Conservation (phyloP, 2,888 invertebrate species). For the Thereva unica region DNA sequence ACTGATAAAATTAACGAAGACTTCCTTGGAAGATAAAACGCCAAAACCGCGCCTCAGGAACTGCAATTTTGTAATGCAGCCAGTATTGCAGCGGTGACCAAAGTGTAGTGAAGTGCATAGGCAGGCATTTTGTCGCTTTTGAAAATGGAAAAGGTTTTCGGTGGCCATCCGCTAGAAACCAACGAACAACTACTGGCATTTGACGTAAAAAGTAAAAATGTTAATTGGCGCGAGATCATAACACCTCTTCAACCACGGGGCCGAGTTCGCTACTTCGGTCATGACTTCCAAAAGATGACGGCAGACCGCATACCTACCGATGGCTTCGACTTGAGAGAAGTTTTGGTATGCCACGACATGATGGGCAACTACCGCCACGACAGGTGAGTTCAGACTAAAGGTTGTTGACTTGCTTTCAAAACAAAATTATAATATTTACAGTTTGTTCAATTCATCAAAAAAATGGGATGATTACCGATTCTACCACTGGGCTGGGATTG, state of each 20-base stretch:
- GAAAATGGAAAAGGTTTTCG: too few relatives aligned
- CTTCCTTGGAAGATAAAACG: too few relatives aligned
- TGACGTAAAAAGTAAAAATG: slow-evolving; percentile 49
- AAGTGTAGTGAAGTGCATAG: too few relatives aligned
- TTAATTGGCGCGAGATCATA: slow-evolving; percentile 52
- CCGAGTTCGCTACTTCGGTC: slow-evolving; percentile 47
- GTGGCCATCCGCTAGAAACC: slow-evolving; percentile 47
- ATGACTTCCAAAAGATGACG: slow-evolving; percentile 49
- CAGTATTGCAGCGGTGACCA: too few relatives aligned
- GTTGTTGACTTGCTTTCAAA: too few relatives aligned
- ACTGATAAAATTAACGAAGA: too few relatives aligned
- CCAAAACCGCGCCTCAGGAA: too few relatives aligned
- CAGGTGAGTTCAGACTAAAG: slow-evolving; percentile 62
- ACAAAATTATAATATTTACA: slow-evolving; percentile 53
- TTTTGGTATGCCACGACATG: slow-evolving; percentile 94
- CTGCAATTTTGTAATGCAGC: too few relatives aligned
- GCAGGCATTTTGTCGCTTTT: too few relatives aligned
- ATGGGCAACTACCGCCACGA: slow-evolving; percentile 93
- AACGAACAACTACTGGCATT: slow-evolving; percentile 51
- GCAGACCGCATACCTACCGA: slow-evolving; percentile 44
- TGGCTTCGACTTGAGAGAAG: slow-evolving; percentile 61
- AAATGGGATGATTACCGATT: slow-evolving; percentile 80
- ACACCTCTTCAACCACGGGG: slow-evolving; percentile 48
- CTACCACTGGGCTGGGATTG: slow-evolving; percentile 90
- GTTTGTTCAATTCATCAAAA: slow-evolving; percentile 71